Percentiles rank a stretch among this genome's conserved stretches.
phyloP scores from a whole-genome alignment of 2,888 invertebrate genomes.

The Zelleria hepariella region DNA sequence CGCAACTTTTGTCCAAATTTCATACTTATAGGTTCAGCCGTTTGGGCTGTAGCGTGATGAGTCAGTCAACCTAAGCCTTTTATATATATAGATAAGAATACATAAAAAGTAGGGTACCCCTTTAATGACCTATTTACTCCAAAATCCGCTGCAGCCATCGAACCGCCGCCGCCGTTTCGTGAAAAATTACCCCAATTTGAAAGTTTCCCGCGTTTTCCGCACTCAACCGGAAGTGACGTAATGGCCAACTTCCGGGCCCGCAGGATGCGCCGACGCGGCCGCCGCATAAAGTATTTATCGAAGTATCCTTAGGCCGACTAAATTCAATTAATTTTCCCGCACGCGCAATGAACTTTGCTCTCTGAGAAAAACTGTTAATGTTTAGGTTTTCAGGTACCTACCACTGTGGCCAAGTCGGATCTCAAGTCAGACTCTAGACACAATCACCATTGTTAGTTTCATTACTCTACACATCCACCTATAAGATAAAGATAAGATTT shows the following conservation, averaged over 20 bases:
- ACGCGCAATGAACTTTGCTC: neutral
- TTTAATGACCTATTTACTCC: neutral
- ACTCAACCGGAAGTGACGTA: constrained; percentile 34
- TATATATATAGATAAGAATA: no score
- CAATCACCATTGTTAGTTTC: no score
- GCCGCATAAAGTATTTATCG: constrained; percentile 29
- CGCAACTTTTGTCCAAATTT: no score
- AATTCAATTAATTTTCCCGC: constrained; percentile 1
- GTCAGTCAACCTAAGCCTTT: no score
- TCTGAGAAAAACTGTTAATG: neutral
- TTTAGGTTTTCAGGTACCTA: no score
- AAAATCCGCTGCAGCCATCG: neutral
- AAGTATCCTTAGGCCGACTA: constrained; percentile 12
- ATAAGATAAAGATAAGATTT: no score
- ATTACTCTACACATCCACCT: no score
- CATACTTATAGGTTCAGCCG: no score
- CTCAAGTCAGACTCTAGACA: no score
- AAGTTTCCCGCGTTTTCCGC: constrained; percentile 25
- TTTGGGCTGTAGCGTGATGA: no score
- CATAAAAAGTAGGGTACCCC: no score
- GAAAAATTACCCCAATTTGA: neutral
- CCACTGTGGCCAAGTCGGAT: no score
- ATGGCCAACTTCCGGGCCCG: constrained; percentile 40
- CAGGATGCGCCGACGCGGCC: constrained; percentile 7
- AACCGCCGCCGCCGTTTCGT: neutral